Evolutionary conservation across 2,888 invertebrate genomes (phyloP).

Genomic region (Orthonevra nobilis): DNA sequence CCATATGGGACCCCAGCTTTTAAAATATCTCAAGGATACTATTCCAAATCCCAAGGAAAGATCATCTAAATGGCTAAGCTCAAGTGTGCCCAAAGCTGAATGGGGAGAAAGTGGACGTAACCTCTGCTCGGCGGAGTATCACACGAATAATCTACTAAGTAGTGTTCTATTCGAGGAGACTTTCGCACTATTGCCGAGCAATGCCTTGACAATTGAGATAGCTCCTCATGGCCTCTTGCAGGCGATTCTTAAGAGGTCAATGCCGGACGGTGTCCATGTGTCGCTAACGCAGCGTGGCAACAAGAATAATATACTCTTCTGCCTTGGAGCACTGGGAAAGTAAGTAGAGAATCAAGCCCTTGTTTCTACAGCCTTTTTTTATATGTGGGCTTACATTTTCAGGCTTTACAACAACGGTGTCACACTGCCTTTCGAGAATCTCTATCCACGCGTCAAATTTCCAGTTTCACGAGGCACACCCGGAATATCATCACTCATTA

Average conservation of each 20-base stretch:
- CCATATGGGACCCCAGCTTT: slow-evolving; percentile 84
- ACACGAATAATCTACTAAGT: slow-evolving; percentile 90
- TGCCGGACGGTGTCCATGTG: slow-evolving; percentile 82
- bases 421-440: slow-evolving; percentile 86
- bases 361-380: background rate
- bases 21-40: slow-evolving; percentile 84
- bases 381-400: slow-evolving; percentile 73
- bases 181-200: slow-evolving; percentile 83
- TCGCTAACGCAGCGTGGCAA: slow-evolving; percentile 83
- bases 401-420: slow-evolving; percentile 90
- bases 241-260: slow-evolving; percentile 84
- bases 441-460: slow-evolving; percentile 88
- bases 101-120: slow-evolving; percentile 86
- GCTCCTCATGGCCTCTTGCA: slow-evolving; percentile 87
- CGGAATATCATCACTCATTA: slow-evolving; percentile 90
- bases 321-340: slow-evolving; percentile 81
- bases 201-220: slow-evolving; percentile 85
- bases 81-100: slow-evolving; percentile 86
- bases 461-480: slow-evolving; percentile 94
- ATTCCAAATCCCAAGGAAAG: slow-evolving; percentile 85
- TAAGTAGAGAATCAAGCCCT: slow-evolving; percentile 74
- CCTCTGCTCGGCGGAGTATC: slow-evolving; percentile 90
- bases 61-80: slow-evolving; percentile 90
- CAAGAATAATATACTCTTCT: slow-evolving; percentile 79
- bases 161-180: slow-evolving; percentile 84